Evolutionary conservation across 2,797 vertebrate species (phyloP), one percentile per base, ranked within the genome.

Genomic region (Channa striata): DNA sequence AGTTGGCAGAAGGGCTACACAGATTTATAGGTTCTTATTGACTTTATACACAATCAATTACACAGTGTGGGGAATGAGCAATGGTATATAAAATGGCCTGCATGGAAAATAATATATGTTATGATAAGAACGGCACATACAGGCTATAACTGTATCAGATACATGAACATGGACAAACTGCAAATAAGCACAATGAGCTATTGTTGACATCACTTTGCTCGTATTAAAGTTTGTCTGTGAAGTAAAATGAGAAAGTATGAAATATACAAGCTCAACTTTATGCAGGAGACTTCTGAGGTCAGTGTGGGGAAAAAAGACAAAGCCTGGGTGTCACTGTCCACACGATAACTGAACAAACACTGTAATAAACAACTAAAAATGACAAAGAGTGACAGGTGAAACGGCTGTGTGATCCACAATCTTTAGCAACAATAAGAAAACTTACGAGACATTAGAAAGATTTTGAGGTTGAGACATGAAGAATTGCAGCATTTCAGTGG

Each of bases 171-270:
- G 59, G 53, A 25, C 36, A 46, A 40, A 63, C 68, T 19, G 37
- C 63, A 66, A 46, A 68, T 13, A 34, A 72, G 66, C 44, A 43
- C 37, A 49, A 12, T 21, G 52, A 60, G 59, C 51, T 68, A 23
- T 49, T 68, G 48, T 65, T 20, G 49, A 67, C 51, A 60, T 65
- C 49, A 17, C 59, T 64, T 57, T 72, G 49, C 58, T 73, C 59
- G 33, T 40, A 60, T 78, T 54, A 44, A 48, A 72, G 44, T 76
- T 76, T 40, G 68, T 58, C 57, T 46, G 11, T 63, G 49, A 14
- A 2, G n/a, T 5, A 36, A 17, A 33, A 57, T 16, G 47, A 64
- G 57, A 62, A 57, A 54, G 21, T 14, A 59, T 10, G 19, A 56
- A 58, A 58, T 52, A 17, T 6, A 57, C 71, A 47, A 44, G 2